Conservation (phyloP, 2,797 vertebrate genomes). For the Lepidocolaptes lacrymiger region DNA sequence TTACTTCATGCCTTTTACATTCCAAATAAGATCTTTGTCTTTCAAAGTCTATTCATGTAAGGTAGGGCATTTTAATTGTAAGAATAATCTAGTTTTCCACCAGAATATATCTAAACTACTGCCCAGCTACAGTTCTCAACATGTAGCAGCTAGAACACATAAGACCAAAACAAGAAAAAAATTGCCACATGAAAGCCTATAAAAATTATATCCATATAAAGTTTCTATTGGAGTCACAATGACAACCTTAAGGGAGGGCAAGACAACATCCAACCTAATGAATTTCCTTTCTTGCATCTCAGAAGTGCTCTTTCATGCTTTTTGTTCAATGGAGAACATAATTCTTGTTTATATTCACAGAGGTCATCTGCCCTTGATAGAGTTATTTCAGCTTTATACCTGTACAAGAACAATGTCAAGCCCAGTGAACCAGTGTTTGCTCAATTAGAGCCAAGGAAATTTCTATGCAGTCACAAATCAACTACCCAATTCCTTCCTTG, state of each 20-base stretch:
- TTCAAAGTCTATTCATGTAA: not conserved
- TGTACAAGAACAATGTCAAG: conserved; percentile 35
- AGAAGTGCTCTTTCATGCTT: not conserved
- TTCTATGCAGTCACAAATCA: conserved; percentile 19
- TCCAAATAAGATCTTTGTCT: not conserved
- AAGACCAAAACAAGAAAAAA: not conserved
- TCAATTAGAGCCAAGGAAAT: conserved; percentile 42
- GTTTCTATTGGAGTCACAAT: not conserved
- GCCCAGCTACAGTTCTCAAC: not conserved
- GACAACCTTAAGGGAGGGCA: not conserved
- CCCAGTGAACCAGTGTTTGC: conserved; percentile 40
- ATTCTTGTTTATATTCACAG: conserved; percentile 19
- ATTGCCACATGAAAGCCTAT: not conserved
- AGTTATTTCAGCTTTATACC: conserved; percentile 42
- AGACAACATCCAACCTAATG: not conserved
- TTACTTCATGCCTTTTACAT: not conserved
- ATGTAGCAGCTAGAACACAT: not conserved
- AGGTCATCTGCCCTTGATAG: conserved; percentile 19
- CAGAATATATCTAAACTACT: not conserved
- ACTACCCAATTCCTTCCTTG: not conserved
- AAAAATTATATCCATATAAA: not conserved
- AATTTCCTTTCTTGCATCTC: not conserved
- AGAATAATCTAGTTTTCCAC: not conserved
- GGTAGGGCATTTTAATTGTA: not conserved
- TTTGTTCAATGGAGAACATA: not conserved